phyloP scores from a whole-genome alignment of 2,888 invertebrate genomes.

The Ceratothoa steindachneri region DNA sequence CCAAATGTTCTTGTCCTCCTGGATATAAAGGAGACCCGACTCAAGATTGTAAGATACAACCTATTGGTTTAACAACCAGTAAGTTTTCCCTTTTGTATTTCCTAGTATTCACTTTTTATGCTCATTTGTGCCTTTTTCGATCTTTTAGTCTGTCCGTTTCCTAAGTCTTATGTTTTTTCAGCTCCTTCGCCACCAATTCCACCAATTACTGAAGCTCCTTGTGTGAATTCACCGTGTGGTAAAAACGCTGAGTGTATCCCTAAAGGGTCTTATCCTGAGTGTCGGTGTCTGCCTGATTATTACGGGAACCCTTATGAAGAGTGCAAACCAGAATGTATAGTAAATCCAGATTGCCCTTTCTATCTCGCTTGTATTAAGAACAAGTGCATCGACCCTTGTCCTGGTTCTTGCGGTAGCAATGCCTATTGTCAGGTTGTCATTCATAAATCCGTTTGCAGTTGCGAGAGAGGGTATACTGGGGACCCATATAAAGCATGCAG shows the following conservation, averaged over 20 bases:
- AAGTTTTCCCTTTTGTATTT: not conserved
- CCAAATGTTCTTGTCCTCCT: slow-evolving; percentile 59
- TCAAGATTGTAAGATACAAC: slow-evolving; percentile 59
- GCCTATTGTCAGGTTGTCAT: slow-evolving; percentile 70
- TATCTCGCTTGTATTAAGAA: slow-evolving; percentile 72
- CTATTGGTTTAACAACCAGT: slow-evolving; percentile 25
- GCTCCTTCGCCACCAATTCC: slow-evolving; percentile 22
- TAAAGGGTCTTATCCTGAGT: slow-evolving; percentile 63
- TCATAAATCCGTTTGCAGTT: slow-evolving; percentile 72
- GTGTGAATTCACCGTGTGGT: slow-evolving; percentile 72
- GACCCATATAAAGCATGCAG: slow-evolving; percentile 58
- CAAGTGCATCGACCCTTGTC: slow-evolving; percentile 80
- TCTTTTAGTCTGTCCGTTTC: not conserved
- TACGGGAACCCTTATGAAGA: slow-evolving; percentile 67
- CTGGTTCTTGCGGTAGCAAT: slow-evolving; percentile 70
- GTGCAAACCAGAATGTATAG: slow-evolving; percentile 61
- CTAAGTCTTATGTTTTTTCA: not conserved
- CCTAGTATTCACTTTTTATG: no score
- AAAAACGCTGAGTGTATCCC: slow-evolving; percentile 66
- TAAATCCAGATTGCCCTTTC: slow-evolving; percentile 44
- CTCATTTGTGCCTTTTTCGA: no score
- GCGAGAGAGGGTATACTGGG: slow-evolving; percentile 66
- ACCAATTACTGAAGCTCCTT: slow-evolving; percentile 57
- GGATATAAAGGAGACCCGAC: slow-evolving; percentile 74
- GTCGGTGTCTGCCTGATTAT: slow-evolving; percentile 71